These are phyloP conservation scores for Catocala sponsa DNA, from an alignment of 2,888 invertebrate species.

Conservation along the genomic window DNA sequence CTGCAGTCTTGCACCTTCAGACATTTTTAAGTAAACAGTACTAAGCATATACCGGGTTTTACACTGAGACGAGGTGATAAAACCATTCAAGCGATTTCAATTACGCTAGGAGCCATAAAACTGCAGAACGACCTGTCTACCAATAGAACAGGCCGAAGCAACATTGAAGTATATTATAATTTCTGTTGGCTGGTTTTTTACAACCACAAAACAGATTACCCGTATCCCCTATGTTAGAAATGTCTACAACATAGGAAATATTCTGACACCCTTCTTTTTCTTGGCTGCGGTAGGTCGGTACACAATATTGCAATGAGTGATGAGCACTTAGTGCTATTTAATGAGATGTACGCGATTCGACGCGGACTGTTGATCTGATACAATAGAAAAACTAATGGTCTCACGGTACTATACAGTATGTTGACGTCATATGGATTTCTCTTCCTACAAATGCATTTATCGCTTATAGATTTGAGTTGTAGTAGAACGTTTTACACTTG, in stretches of 20 bases:
- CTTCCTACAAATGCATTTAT: too few relatives aligned
- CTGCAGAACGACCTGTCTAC: constrained; percentile 38
- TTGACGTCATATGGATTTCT: too few relatives aligned
- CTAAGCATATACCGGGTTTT: constrained; percentile 24
- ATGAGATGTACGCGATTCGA: background rate
- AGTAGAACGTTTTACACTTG: too few relatives aligned
- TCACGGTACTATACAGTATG: too few relatives aligned
- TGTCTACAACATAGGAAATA: constrained; percentile 40
- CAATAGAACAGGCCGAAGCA: constrained; percentile 53
- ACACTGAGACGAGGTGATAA: constrained; percentile 34
- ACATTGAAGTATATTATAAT: constrained; percentile 54
- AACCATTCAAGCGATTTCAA: constrained; percentile 57
- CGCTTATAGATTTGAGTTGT: too few relatives aligned
- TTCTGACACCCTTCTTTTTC: constrained; percentile 34
- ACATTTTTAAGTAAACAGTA: constrained; percentile 17
- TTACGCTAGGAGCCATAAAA: constrained; percentile 64
- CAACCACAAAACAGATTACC: constrained; percentile 80
- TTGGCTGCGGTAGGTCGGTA: constrained; percentile 61
- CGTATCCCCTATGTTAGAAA: constrained; percentile 80
- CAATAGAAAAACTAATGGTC: too few relatives aligned
- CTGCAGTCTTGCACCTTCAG: background rate
- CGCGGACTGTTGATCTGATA: too few relatives aligned
- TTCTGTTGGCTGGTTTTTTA: constrained; percentile 53
- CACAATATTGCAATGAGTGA: constrained; percentile 33
- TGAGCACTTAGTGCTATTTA: background rate